Conservation (phyloP, 2,888 invertebrate species). For the Erebia palarica region DNA sequence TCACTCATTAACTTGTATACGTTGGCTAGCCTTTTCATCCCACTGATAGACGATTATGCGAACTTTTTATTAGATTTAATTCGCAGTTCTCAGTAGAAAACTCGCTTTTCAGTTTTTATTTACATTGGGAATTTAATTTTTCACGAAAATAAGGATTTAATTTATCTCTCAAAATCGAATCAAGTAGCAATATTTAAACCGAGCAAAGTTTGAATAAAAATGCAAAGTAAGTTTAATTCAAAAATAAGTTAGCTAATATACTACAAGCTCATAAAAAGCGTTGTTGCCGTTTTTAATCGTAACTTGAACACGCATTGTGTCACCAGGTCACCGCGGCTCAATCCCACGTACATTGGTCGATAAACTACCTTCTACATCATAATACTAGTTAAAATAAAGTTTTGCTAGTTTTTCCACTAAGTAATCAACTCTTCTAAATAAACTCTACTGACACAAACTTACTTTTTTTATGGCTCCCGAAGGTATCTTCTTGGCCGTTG, state of each 20-base stretch:
- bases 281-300: background rate
- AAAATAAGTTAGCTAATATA: no score
- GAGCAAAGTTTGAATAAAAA: no score
- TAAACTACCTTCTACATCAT: background rate
- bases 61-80: background rate
- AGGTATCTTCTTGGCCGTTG: slow-evolving; percentile 72
- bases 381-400: slow-evolving; percentile 6
- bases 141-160: background rate
- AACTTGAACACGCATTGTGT: slow-evolving; percentile 6
- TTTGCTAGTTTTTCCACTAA: slow-evolving; percentile 7
- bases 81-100: background rate
- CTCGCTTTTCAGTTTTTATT: background rate
- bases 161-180: no score
- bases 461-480: slow-evolving; percentile 74
- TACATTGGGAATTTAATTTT: background rate
- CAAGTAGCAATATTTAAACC: no score
- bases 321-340: slow-evolving; percentile 9
- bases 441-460: slow-evolving; percentile 38
- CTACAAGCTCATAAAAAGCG: background rate
- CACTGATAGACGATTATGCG: background rate
- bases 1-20: background rate
- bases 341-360: background rate
- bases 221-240: no score
- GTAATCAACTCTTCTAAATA: slow-evolving; percentile 22
- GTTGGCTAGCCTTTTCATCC: background rate